Base-by-base conservation (phyloP, 2,888 invertebrate genomes). In the Linnaemya vulpina region DNA sequence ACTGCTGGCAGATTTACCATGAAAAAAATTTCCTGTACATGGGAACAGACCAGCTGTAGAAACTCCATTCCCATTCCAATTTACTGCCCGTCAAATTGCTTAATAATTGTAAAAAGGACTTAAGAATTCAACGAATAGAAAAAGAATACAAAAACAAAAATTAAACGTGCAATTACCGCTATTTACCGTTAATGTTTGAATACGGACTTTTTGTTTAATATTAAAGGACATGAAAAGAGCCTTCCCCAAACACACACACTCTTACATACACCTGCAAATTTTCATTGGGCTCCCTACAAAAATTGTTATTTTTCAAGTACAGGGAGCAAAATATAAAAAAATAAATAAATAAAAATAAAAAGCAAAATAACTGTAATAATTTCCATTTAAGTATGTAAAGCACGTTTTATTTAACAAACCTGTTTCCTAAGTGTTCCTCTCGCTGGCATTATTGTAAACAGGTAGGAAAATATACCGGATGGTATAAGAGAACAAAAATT, bases 371-470 rank as follows among this genome's bases (percentile, higher is more conserved):
- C 58, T 55, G 35, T 30, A 43, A 60, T 53, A 53, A 11, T 62
- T 15, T 9, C 7, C 60, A 68, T 81, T 74, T 75, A 53, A 20
- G 35, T 70, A 76, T 81, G 55, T 38, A 43, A 75, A 38, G 58
- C 63, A 81, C 70, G 81, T 81, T 81, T 81, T 63, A 75, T 81
- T 81, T 55, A 58, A 22, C 46, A 81, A 75, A 81, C 81, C 55
- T 81, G 75, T 62, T 81, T 75, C 62, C 68, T 51, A 58, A 3
- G 40, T 62, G n/a, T 20, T 68, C 30, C 11, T 38, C 3, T 22
- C n/a, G 22, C 53, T 49, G 1, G 7, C n/a, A 35, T 49, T 65
- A 13, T 25, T 25, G 17, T 51, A 22, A 55, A 55, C 22, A 30
- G 30, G 55, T 30, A 30, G 25, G 5, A 30, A 55, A 15, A 15